Evolutionary conservation across 2,888 invertebrate genomes (phyloP).

Genomic region (Agrochola litura): DNA sequence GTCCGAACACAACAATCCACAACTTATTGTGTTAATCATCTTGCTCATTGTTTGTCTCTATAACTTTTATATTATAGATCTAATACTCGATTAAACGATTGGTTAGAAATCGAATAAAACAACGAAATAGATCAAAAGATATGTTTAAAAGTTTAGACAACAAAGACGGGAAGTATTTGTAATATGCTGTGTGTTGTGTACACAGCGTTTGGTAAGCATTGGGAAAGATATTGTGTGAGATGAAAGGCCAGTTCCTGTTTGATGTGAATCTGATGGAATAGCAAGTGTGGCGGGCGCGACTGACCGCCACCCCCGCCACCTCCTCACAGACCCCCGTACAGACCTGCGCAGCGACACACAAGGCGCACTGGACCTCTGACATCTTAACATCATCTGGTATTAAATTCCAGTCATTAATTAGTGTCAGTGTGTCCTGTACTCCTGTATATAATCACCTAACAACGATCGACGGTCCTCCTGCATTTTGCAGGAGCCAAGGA

Average conservation of each 20-base stretch:
- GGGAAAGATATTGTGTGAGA: constrained; percentile 56
- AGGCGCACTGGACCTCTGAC: background rate
- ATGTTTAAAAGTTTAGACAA: constrained; percentile 30
- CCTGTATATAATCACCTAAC: background rate
- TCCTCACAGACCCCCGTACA: constrained; percentile 48
- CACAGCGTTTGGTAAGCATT: constrained; percentile 13
- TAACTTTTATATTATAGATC: constrained; percentile 34
- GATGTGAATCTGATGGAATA: constrained; percentile 57
- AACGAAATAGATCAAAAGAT: constrained; percentile 47
- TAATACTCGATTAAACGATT: constrained; percentile 39
- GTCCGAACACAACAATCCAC: constrained; percentile 15
- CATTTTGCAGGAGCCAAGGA: background rate
- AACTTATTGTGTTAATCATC: constrained; percentile 54
- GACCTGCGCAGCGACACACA: constrained; percentile 44
- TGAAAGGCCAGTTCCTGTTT: constrained; percentile 68
- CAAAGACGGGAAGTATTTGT: constrained; percentile 39
- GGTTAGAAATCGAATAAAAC: constrained; percentile 33
- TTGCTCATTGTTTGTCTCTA: constrained; percentile 53
- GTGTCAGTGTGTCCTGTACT: no score
- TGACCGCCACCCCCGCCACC: constrained; percentile 3
- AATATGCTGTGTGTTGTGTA: constrained; percentile 15
- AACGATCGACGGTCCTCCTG: background rate
- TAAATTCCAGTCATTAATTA: no score
- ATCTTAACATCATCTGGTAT: no score
- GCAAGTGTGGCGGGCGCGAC: constrained; percentile 53